These are phyloP conservation scores for Thinocorus orbignyianus DNA, from an alignment of 2,113 vertebrate genomes.

Conservation along the genomic window DNA sequence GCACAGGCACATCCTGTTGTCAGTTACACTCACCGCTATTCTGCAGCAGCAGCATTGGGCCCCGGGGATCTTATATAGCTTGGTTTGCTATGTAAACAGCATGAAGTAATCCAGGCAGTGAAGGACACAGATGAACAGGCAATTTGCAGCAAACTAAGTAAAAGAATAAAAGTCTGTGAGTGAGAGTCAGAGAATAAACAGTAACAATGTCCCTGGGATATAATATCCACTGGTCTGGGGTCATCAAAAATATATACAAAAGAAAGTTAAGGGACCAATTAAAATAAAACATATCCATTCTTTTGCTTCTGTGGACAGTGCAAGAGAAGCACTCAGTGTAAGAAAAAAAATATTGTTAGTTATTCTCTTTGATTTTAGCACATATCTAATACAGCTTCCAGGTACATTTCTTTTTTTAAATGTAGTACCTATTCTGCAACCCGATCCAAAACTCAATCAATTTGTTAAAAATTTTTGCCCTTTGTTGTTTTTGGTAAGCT, in stretches of 20 bases:
- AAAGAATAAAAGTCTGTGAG: slow-evolving; percentile 10
- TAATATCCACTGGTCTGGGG: slow-evolving; percentile 7
- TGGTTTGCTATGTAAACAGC: slow-evolving; percentile 60
- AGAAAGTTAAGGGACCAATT: slow-evolving; percentile 16
- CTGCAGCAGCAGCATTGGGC: neutral
- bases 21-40: slow-evolving; percentile 33
- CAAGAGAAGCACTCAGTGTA: neutral
- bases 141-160: neutral
- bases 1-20: slow-evolving; percentile 47
- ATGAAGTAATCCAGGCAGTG: slow-evolving; percentile 16
- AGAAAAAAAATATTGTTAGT: neutral
- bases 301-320: neutral
- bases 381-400: neutral
- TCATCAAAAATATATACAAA: slow-evolving; percentile 18
- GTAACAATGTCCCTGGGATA: slow-evolving; percentile 45
- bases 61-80: slow-evolving; percentile 40
- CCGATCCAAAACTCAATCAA: neutral
- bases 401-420: neutral
- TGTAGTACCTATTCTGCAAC: neutral
- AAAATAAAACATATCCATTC: slow-evolving; percentile 9
- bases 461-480: neutral
- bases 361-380: neutral
- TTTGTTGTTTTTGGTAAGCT: neutral
- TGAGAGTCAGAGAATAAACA: slow-evolving; percentile 12
- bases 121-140: slow-evolving; percentile 34